Conservation (phyloP, 2,888 invertebrate genomes). For the Tholera decimalis region DNA sequence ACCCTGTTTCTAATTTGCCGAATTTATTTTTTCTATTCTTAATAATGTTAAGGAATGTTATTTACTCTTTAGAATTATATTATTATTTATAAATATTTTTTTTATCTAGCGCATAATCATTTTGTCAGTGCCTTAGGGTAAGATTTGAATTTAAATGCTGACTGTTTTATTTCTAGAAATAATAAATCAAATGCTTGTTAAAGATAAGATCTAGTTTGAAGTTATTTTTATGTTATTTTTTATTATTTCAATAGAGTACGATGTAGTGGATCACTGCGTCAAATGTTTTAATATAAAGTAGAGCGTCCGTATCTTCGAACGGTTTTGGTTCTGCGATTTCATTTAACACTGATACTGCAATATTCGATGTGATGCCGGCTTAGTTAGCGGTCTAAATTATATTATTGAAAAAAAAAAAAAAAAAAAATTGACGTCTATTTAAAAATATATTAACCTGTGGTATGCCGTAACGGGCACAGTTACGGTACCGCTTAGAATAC, state of each 20-base stretch:
- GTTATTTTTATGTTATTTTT: conserved; percentile 67
- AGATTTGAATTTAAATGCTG: conserved; percentile 81
- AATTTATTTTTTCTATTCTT: conserved; percentile 81
- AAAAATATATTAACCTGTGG: conserved; percentile 7
- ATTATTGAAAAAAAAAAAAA: conserved; percentile 29
- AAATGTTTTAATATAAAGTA: conserved; percentile 78
- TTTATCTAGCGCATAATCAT: conserved; percentile 85
- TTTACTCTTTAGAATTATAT: conserved; percentile 84
- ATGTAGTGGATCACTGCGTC: conserved; percentile 81
- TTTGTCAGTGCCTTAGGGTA: conserved; percentile 90
- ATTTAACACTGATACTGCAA: conserved; percentile 19
- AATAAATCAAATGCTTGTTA: conserved; percentile 78
- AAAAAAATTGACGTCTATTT: conserved; percentile 27
- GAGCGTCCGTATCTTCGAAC: conserved; percentile 34
- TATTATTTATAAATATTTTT: conserved; percentile 83
- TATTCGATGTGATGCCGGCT: conserved; percentile 8
- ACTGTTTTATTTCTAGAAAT: conserved; percentile 78
- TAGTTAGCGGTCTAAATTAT: conserved; percentile 26
- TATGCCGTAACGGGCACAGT: too few species aligned
- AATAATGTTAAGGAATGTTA: conserved; percentile 86
- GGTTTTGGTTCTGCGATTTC: conserved; percentile 27
- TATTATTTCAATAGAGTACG: conserved; percentile 66
- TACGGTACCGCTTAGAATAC: too few species aligned
- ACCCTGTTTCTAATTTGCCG: conserved; percentile 74
- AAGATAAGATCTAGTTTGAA: conserved; percentile 70